These are phyloP conservation scores for Acanthopleura granulata DNA, from an alignment of 2,888 invertebrate species.

Conservation along the genomic window DNA sequence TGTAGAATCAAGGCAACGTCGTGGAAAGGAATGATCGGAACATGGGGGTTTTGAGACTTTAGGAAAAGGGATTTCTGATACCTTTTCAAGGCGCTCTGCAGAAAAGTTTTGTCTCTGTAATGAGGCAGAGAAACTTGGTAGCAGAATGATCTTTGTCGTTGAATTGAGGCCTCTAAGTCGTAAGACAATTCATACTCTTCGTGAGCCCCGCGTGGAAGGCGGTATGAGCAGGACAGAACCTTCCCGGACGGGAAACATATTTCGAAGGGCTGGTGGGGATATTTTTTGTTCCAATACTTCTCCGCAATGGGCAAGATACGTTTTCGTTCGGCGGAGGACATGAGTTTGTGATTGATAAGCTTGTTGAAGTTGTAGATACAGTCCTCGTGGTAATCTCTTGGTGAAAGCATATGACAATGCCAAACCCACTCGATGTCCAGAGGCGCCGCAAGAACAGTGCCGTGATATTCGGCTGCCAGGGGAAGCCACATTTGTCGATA, in stretches of 20 bases:
- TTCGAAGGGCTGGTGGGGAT: constrained; percentile 35
- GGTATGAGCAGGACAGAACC: background rate
- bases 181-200: constrained; percentile 55
- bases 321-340: constrained; percentile 33
- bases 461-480: constrained; percentile 49
- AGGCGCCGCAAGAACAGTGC: constrained; percentile 62
- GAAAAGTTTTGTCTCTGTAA: constrained; percentile 64
- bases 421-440: constrained; percentile 70
- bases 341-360: constrained; percentile 65
- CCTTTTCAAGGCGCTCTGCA: constrained; percentile 61
- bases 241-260: constrained; percentile 23
- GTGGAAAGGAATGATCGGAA: constrained; percentile 70
- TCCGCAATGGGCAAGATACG: constrained; percentile 28
- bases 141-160: constrained; percentile 68
- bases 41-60: constrained; percentile 64
- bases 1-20: constrained; percentile 71
- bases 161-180: constrained; percentile 64
- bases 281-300: constrained; percentile 34
- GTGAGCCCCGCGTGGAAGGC: background rate
- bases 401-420: constrained; percentile 65
- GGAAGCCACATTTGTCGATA: constrained; percentile 69
- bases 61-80: constrained; percentile 66
- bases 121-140: constrained; percentile 70
- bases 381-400: constrained; percentile 44
- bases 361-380: constrained; percentile 31